Conservation (phyloP, 2,113 vertebrate genomes). For the Neotragus moschatus region DNA sequence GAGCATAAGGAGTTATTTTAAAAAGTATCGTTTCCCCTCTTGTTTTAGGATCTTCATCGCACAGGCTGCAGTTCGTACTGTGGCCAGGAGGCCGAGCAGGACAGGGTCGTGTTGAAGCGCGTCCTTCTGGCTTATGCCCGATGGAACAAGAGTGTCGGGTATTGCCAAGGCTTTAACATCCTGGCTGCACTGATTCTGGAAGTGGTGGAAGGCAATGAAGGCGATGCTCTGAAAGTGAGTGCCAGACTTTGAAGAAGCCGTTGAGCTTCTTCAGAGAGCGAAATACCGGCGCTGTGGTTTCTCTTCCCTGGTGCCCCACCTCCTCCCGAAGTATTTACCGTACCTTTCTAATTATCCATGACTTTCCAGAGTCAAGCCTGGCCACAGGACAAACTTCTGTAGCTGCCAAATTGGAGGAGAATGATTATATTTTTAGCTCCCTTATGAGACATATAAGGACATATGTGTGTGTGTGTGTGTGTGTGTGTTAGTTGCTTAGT, state of each 20-base stretch:
- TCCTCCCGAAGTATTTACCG: not conserved
- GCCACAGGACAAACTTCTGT: not conserved
- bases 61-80: slow-evolving; percentile 93
- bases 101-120: slow-evolving; percentile 89
- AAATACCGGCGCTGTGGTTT: not conserved
- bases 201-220: slow-evolving; percentile 91
- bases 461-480: not conserved
- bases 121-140: slow-evolving; percentile 90
- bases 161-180: slow-evolving; percentile 94
- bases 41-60: slow-evolving; percentile 86
- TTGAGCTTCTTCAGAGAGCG: not conserved
- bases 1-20: not conserved
- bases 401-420: not conserved
- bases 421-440: not conserved
- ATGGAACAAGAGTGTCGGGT: slow-evolving; percentile 92
- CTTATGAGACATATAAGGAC: not conserved
- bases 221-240: slow-evolving; percentile 90
- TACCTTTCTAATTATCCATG: not conserved
- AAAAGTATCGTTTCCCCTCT: not conserved
- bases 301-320: not conserved
- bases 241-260: not conserved
- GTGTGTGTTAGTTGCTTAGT: not conserved
- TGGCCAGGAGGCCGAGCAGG: slow-evolving; percentile 91
- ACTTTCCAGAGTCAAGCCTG: not conserved
- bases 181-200: slow-evolving; percentile 90